Evolutionary conservation across 2,797 vertebrate species (phyloP).

Genomic region (Sorex maritimensis): DNA sequence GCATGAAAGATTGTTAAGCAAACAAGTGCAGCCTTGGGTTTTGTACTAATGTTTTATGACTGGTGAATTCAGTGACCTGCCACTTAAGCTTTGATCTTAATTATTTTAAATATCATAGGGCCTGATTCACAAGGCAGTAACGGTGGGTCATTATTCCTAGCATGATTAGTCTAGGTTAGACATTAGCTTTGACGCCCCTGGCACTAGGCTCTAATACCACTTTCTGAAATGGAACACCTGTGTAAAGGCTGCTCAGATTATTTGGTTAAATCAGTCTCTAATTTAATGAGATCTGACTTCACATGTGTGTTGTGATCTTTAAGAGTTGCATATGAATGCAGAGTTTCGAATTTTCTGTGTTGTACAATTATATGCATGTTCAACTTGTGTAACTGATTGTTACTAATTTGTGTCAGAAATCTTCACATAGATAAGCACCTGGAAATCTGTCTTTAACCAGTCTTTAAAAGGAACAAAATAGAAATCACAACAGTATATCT

Average conservation of each 20-base stretch:
- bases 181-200: slow-evolving; percentile 89
- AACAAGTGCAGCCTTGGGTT: slow-evolving; percentile 80
- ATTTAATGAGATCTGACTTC: slow-evolving; percentile 86
- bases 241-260: slow-evolving; percentile 82
- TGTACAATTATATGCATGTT: slow-evolving; percentile 40
- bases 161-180: slow-evolving; percentile 90
- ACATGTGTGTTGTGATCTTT: slow-evolving; percentile 80
- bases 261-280: slow-evolving; percentile 87
- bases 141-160: slow-evolving; percentile 87
- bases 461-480: slow-evolving; percentile 36
- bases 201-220: slow-evolving; percentile 84
- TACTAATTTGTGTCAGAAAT: slow-evolving; percentile 68
- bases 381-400: slow-evolving; percentile 39
- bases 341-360: slow-evolving; percentile 57
- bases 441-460: background rate
- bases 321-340: slow-evolving; percentile 72
- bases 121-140: slow-evolving; percentile 90
- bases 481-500: background rate
- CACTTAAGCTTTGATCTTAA: slow-evolving; percentile 89
- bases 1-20: slow-evolving; percentile 80
- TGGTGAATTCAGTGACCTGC: slow-evolving; percentile 89
- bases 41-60: slow-evolving; percentile 85
- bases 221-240: slow-evolving; percentile 89
- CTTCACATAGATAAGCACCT: slow-evolving; percentile 54
- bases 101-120: slow-evolving; percentile 90